Evolutionary conservation across 2,113 vertebrate species (phyloP).

Genomic region (Kryptolebias marmoratus): DNA sequence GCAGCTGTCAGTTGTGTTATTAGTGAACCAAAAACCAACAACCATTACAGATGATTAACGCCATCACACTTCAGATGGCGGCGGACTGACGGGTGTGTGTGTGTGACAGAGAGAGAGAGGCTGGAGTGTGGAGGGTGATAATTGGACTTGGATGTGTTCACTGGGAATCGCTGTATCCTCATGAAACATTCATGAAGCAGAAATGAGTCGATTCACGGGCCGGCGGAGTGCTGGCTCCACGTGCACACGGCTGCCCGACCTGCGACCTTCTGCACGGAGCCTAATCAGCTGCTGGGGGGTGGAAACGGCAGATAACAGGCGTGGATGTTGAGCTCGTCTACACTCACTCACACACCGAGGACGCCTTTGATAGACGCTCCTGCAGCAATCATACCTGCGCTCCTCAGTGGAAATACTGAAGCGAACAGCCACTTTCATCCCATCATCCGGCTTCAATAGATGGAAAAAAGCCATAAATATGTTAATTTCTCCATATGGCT

Average conservation of each 20-base stretch:
- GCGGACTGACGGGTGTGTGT: not conserved
- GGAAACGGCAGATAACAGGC: not conserved
- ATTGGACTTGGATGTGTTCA: slow-evolving; percentile 60
- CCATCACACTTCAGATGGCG: not conserved
- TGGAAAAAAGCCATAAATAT: slow-evolving; percentile 39
- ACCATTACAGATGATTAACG: not conserved
- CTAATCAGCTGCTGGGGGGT: slow-evolving; percentile 20
- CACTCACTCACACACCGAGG: slow-evolving; percentile 1
- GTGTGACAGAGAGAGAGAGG: not conserved
- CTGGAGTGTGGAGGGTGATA: slow-evolving; percentile 47
- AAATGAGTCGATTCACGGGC: slow-evolving; percentile 45
- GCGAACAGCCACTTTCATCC: not conserved
- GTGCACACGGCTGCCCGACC: slow-evolving; percentile 40
- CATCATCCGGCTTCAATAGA: slow-evolving; percentile 3
- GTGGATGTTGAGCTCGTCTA: not conserved
- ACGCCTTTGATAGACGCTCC: slow-evolving; percentile 27
- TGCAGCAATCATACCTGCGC: slow-evolving; percentile 7
- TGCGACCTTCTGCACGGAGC: slow-evolving; percentile 18
- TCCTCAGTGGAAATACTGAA: not conserved
- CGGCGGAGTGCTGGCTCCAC: slow-evolving; percentile 18
- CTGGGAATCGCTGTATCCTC: slow-evolving; percentile 48
- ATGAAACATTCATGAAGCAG: slow-evolving; percentile 70
- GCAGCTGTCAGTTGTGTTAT: not conserved
- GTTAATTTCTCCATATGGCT: slow-evolving; percentile 15
- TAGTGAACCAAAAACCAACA: not conserved